Evolutionary conservation across 2,888 invertebrate genomes (phyloP).

Genomic region (Drosophila kuntzei): DNA sequence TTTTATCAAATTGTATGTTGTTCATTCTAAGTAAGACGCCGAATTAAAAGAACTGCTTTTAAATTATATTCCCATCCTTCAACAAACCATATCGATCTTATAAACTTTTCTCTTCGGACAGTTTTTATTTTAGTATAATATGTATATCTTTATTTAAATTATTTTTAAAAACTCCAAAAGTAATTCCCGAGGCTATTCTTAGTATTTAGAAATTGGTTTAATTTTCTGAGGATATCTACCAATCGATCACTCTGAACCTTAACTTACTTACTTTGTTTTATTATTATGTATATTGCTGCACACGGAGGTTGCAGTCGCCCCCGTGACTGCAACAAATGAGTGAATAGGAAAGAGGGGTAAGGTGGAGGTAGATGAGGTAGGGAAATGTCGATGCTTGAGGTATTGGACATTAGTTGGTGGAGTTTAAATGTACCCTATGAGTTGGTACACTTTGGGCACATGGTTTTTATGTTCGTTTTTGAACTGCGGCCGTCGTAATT

Average conservation of each 20-base stretch:
- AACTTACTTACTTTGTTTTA: slow-evolving; percentile 31
- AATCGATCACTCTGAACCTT: not conserved
- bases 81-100: too few species aligned
- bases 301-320: slow-evolving; percentile 61
- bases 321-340: slow-evolving; percentile 40
- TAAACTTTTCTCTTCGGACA: too few species aligned
- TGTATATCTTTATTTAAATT: too few species aligned
- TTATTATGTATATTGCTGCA: slow-evolving; percentile 71
- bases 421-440: slow-evolving; percentile 28
- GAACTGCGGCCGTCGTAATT: slow-evolving; percentile 56
- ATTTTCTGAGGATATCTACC: not conserved
- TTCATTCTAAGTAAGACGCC: not conserved
- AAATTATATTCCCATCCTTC: too few species aligned
- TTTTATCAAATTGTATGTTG: too few species aligned
- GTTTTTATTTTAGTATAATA: too few species aligned
- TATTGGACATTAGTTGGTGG: slow-evolving; percentile 27
- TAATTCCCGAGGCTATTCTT: not conserved
- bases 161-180: not conserved
- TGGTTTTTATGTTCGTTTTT: slow-evolving; percentile 38
- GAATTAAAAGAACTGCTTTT: not conserved
- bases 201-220: not conserved
- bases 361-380: not conserved
- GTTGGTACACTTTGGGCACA: slow-evolving; percentile 3
- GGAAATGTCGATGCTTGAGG: slow-evolving; percentile 34
- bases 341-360: not conserved